A percentile compares a stretch with the other conserved stretches of the same genome.
phyloP scores from a whole-genome alignment of 2,113 vertebrate genomes.

The Lagenorhynchus albirostris region DNA sequence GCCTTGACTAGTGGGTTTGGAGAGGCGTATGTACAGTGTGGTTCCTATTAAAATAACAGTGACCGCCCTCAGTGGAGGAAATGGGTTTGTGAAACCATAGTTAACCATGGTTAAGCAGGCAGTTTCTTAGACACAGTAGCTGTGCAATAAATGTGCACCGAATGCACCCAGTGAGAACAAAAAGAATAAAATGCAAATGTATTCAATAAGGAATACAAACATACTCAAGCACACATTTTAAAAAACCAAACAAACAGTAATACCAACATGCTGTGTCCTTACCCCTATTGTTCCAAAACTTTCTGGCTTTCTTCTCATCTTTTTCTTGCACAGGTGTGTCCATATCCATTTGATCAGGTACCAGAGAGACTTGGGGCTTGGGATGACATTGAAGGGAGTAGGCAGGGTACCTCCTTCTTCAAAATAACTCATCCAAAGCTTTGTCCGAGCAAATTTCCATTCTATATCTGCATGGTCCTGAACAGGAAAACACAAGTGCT shows the following conservation, averaged over 20 bases:
- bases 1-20: too few relatives aligned
- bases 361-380: conserved; percentile 95
- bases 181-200: not conserved
- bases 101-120: not conserved
- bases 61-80: not conserved
- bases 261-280: conserved; percentile 68
- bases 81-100: not conserved
- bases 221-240: not conserved
- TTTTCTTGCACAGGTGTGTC: conserved; percentile 87
- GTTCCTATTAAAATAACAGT: not conserved
- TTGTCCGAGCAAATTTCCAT: conserved; percentile 99
- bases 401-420: conserved; percentile 98
- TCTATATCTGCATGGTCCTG: conserved; percentile 99
- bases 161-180: not conserved
- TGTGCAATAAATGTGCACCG: not conserved
- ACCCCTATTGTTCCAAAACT: conserved; percentile 95
- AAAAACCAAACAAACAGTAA: not conserved
- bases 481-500: conserved; percentile 58
- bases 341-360: conserved; percentile 92
- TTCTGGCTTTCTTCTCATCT: conserved; percentile 86
- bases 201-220: not conserved
- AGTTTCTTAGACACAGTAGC: not conserved
- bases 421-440: conserved; percentile 99
- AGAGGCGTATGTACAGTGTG: not conserved
- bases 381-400: conserved; percentile 97